Base-by-base conservation (phyloP, 2,113 vertebrate species). In the Odontesthes bonariensis region DNA sequence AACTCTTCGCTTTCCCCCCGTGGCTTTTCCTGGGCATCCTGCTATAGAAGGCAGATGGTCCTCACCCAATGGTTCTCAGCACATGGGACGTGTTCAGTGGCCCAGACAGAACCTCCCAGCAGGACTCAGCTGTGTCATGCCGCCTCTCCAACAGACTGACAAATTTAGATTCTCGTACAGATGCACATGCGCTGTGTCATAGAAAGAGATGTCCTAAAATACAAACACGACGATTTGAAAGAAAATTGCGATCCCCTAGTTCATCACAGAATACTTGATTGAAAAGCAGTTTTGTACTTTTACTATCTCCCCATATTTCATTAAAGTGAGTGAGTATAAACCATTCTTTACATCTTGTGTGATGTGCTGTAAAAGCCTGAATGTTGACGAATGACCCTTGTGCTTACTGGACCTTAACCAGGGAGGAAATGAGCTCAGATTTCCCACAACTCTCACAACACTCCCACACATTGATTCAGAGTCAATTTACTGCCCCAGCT, bases 381-480 rank as follows among this genome's bases (percentile, higher is more conserved):
- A 60, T 67, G 81, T 74, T 86, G 80, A 88, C 65, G 20, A 31
- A 65, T 32, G 53, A 10, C 74, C 67, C 51, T 66, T 55, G 55
- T 42, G 68, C 73, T 89, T 78, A 81, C 54, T 86, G 75, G 59
- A 79, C 81, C 83, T 83, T 66, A 72, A 80, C 62, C 32, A 56
- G 66, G 65, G 72, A 82, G 86, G 78, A 88, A 90, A 86, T 81
- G 79, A 87, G 68, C 69, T 89, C 80, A 81, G 74, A 73, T 78
- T 83, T 88, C 85, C 81, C 56, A 75, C 62, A 86, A 74, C 54
- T 68, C 79, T 67, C 23, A 12, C 44, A 75, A 77, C 81, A 73
- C 77, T 84, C 80, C 69, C 71, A 73, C 81, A 73, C 65, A 52
- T 90, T 6, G 79, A 85, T 88, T 86, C 70, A 67, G 51, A 72